Evolutionary conservation across 2,888 invertebrate species (phyloP), one percentile per base, ranked within the genome.

Genomic region (Pandemis cinnamomeana): DNA sequence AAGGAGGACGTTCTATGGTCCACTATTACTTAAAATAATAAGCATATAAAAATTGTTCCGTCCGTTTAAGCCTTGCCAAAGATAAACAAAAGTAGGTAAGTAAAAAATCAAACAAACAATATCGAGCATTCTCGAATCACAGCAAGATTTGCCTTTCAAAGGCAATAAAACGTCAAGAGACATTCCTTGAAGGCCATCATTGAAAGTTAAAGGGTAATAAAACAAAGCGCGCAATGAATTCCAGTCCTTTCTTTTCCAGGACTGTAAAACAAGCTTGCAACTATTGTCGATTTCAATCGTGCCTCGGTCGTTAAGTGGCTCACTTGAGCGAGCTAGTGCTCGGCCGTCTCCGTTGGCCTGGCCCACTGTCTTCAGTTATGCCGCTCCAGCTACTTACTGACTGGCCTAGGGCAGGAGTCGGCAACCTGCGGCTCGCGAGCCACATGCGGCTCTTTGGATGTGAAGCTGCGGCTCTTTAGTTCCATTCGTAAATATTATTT

Each of bases 221-320:
- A 72, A 69, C 11, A 48, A 60, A 51, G 60, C 27, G 64, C n/a
- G 58, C 63, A 64, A 69, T 73, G 58, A 73, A 69, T 64, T 58
- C 64, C 53, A 48, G 7, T 67, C 46, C 58, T 44, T 36, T 73
- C 63, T 63, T 15, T 66, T 66, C 41, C 64, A 73, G 15, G 27
- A 42, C 64, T 73, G 64, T 73, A 60, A 73, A 69, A 73, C 73
- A 73, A 69, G 73, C 73, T 73, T 69, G 69, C 64, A 51, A 66
- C 48, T 73, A 73, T 66, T 73, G 69, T 64, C 63, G 69, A 64
- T 66, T 69, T 69, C 60, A 73, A 73, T 69, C 27, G 72, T 63
- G 58, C 51, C 60, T 72, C 51, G 60, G 48, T 15, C 42, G 55
- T 64, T 58, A 58, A 72, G 72, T 72, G 64, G 71, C 13, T 15